A percentile compares a stretch with the other conserved stretches of the same genome.
These are phyloP conservation scores for Bujurquina vittata DNA, from an alignment of 2,113 vertebrate genomes.

Conservation along the genomic window DNA sequence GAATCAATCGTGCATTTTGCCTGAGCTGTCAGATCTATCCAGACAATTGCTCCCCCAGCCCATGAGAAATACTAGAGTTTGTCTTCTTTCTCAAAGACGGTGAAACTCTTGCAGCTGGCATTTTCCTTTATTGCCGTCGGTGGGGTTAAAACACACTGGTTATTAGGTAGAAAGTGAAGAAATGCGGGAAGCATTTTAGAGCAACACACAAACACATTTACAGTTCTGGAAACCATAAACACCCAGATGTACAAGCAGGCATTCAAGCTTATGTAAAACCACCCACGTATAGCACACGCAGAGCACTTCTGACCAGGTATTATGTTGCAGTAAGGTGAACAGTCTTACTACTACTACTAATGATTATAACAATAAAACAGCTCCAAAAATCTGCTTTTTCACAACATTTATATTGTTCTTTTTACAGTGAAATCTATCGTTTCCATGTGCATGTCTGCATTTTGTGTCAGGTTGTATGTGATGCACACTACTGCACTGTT, in stretches of 20 bases:
- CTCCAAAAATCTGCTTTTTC: no score
- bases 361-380: no score
- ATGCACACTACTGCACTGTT: background rate
- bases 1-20: no score
- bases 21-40: no score
- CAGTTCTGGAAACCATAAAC: background rate
- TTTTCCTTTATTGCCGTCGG: constrained; percentile 20
- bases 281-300: background rate
- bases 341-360: background rate
- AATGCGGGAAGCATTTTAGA: background rate
- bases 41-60: no score
- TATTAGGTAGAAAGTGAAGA: constrained; percentile 32
- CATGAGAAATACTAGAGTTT: background rate
- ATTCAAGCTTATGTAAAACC: background rate
- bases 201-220: background rate
- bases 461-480: background rate
- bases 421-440: background rate
- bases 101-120: background rate
- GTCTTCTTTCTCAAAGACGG: background rate
- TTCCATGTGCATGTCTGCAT: background rate
- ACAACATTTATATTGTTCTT: background rate
- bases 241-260: background rate
- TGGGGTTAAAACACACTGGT: background rate
- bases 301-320: background rate
- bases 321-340: constrained; percentile 9